Conservation (phyloP, 2,888 invertebrate genomes). For the Caenorhabditis auriculariae region DNA sequence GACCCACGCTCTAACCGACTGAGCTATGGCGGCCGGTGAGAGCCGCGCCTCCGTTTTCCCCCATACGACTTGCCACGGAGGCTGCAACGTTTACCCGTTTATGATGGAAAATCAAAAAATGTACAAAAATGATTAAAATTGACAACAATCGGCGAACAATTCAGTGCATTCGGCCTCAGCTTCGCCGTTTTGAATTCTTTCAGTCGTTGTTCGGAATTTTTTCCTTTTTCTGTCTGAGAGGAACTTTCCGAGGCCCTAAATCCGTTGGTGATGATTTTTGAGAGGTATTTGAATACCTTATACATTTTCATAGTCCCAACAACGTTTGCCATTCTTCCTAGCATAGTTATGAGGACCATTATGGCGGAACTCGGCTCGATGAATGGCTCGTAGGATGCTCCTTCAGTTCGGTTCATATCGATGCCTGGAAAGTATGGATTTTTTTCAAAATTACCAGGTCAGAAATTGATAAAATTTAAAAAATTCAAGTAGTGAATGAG, state of each 20-base stretch:
- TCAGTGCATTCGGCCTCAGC: slow-evolving; percentile 46
- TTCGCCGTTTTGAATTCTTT: slow-evolving; percentile 45
- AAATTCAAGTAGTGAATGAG: too few species aligned
- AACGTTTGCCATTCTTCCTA: slow-evolving; percentile 43
- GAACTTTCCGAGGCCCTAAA: slow-evolving; percentile 47
- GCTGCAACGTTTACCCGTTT: not conserved
- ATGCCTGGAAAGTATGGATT: slow-evolving; percentile 7
- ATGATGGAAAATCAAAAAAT: not conserved
- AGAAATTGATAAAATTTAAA: too few species aligned
- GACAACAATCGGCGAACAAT: slow-evolving; percentile 43
- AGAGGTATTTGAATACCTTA: slow-evolving; percentile 23
- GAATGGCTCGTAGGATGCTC: not conserved
- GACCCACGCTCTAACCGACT: slow-evolving; percentile 63
- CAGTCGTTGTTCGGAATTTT: slow-evolving; percentile 44
- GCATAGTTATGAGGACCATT: slow-evolving; percentile 42
- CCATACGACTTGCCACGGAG: too few species aligned
- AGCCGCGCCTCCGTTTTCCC: too few species aligned
- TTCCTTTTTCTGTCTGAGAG: slow-evolving; percentile 42
- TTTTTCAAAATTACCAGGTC: not conserved
- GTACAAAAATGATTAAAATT: slow-evolving; percentile 20
- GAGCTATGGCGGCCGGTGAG: slow-evolving; percentile 62
- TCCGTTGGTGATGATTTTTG: not conserved
- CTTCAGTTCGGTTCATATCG: slow-evolving; percentile 16
- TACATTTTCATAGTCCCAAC: slow-evolving; percentile 49
- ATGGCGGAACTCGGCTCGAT: slow-evolving; percentile 17